Base-by-base conservation (phyloP, 2,888 invertebrate species). In the Platerodrilus igneus region DNA sequence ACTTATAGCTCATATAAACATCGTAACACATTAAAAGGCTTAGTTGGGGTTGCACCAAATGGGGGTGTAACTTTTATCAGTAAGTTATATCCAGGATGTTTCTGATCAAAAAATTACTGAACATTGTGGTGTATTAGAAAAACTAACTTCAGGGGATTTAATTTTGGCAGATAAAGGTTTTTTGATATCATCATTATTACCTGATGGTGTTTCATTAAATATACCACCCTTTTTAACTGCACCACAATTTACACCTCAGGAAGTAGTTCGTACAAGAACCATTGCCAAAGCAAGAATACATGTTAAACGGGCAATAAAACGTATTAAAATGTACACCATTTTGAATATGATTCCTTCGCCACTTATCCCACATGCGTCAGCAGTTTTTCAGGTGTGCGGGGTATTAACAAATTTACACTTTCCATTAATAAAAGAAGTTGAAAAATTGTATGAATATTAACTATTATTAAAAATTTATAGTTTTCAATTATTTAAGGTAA, bases 131-230 rank as follows among this genome's bases (percentile, higher is more conserved):
- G 19, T 54, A 25, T 29, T 46, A 11, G 26, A 45, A 11, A 25
- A 49, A 9, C 31, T 57, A 19, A 42, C 26, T 10, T 18, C 41
- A 11, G 51, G 53, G 14, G 51, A 57, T 27, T 27, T 55, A 5
- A 45, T 55, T 15, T 37, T 55, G n/a, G 51, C 53, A 1, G 57
- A 56, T 38, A 54, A 54, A 35, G 53, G 50, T 3, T 56, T 55
- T 41, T 41, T 55, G 23, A 50, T 56, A 14, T 30, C 16, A 16
- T 52, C 55, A 30, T 25, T 56, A 2, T 33, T 55, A 25, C 52
- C 52, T 7, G 21, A 21, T 10, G 55, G 51, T 20, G 54, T 51
- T 7, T 10, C 13, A 29, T 26, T 56, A 33, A 56, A 56, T 42
- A 47, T 57, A 9, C 53, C 53, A 7, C 52, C 56, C 23, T 53